Conservation (phyloP, 2,797 vertebrate species). For the Iguana delicatissima region DNA sequence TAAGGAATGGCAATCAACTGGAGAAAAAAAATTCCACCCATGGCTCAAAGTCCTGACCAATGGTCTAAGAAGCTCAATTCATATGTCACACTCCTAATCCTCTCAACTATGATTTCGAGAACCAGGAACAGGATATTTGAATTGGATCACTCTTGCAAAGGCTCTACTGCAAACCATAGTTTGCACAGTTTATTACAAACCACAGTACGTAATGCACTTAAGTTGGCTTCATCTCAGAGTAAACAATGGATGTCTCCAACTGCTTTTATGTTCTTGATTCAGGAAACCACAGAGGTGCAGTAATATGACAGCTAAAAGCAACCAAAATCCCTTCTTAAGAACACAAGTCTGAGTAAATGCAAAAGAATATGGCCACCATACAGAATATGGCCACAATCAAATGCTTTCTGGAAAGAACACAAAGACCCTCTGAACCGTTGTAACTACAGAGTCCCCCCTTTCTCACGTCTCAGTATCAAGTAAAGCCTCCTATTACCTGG, state of each 20-base stretch:
- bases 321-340: background rate
- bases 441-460: background rate
- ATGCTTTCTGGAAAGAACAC: background rate
- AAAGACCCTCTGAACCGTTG: background rate
- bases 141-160: background rate
- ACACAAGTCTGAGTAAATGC: background rate
- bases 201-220: background rate
- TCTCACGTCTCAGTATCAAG: rapidly evolving
- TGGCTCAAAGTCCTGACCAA: background rate
- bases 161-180: background rate
- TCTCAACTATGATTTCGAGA: background rate
- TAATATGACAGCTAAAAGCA: background rate
- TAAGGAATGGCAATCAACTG: background rate
- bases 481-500: constrained; percentile 82
- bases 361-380: background rate
- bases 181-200: background rate
- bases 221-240: background rate
- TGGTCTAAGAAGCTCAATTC: background rate
- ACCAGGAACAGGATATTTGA: background rate
- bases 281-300: background rate
- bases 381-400: background rate
- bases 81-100: background rate
- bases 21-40: background rate
- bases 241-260: background rate
- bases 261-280: background rate